Evolutionary conservation across 2,888 invertebrate species (phyloP).

Genomic region (Plebejus melissa): DNA sequence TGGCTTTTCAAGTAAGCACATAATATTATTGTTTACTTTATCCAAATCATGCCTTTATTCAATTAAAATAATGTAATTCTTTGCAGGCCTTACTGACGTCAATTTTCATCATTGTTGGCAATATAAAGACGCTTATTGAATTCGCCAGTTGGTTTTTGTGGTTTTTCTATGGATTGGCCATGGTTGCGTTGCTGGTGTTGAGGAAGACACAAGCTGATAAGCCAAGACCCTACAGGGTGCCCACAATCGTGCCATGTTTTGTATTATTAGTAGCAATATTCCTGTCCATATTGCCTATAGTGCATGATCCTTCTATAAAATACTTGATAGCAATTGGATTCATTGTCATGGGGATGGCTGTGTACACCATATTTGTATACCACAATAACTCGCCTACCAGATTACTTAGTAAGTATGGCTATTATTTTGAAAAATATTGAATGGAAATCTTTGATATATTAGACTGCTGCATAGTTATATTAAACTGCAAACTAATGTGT

Average conservation of each 20-base stretch:
- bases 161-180: slow-evolving; percentile 91
- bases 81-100: slow-evolving; percentile 83
- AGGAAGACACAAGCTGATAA: slow-evolving; percentile 83
- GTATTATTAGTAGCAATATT: slow-evolving; percentile 85
- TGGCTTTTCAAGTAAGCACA: slow-evolving; percentile 84
- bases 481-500: slow-evolving; percentile 19
- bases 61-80: slow-evolving; percentile 22
- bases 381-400: slow-evolving; percentile 81
- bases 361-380: slow-evolving; percentile 88
- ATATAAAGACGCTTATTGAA: slow-evolving; percentile 87
- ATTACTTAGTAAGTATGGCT: slow-evolving; percentile 78
- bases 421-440: not conserved
- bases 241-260: slow-evolving; percentile 84
- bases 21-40: not conserved
- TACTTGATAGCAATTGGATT: slow-evolving; percentile 87
- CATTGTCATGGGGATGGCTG: slow-evolving; percentile 82
- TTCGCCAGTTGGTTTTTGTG: slow-evolving; percentile 93
- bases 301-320: slow-evolving; percentile 86
- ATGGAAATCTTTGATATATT: too few species aligned
- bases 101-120: slow-evolving; percentile 84
- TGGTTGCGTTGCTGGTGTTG: slow-evolving; percentile 87
- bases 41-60: not conserved
- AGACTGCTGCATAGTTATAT: too few species aligned
- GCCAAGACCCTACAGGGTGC: slow-evolving; percentile 86
- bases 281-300: slow-evolving; percentile 85